Evolutionary conservation across 2,113 vertebrate species (phyloP), one percentile per base, ranked within the genome.

Genomic region (Oryzias javanicus): DNA sequence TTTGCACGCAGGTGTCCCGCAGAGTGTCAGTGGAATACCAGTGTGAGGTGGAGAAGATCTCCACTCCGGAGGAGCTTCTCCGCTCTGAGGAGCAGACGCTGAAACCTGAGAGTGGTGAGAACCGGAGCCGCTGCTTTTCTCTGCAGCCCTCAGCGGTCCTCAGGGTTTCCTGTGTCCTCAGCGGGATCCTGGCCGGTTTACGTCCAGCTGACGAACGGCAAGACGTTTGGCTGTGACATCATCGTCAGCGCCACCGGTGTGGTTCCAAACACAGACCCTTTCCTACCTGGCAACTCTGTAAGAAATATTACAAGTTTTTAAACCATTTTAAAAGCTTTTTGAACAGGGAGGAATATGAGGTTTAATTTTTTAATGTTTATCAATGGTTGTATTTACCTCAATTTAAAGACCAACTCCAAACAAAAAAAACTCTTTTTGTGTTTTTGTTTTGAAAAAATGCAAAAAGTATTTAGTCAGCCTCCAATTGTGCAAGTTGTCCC

Each of bases 211-310:
- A 96, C 92, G 51, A 98, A 95, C 25, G 94, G 91, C 42, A 97
- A 92, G 73, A 92, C 91, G 2, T 95, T 93, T 47, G 96, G 97
- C 76, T 99, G 96, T 8, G 86, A 98, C 83, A 94, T 99, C 73
- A 87, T 98, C 22, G 92, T 98, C 80, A 99, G 97, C 25, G 97
- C 97, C 61, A 99, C 95, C 0, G 97, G 97, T 57, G 96, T 99
- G 3, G 83, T 90, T 19, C 95, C 97, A 60, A 98, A 96, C 61
- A 83, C 85, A 4, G 87, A 94, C 47, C 92, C 92, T 0, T 97
- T 98, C 86, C 89, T 98, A 68, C 73, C 74, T 35, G 91, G 93
- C 49, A 98, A 98, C 88, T 88, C 81, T 0, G 97, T 98, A 89
- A 94, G 92, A 64, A 55, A 54, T 12, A 16, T 17, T 14, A 62